Base-by-base conservation (phyloP, 2,797 vertebrate genomes). In the Parauchenoglanis ngamensis region DNA sequence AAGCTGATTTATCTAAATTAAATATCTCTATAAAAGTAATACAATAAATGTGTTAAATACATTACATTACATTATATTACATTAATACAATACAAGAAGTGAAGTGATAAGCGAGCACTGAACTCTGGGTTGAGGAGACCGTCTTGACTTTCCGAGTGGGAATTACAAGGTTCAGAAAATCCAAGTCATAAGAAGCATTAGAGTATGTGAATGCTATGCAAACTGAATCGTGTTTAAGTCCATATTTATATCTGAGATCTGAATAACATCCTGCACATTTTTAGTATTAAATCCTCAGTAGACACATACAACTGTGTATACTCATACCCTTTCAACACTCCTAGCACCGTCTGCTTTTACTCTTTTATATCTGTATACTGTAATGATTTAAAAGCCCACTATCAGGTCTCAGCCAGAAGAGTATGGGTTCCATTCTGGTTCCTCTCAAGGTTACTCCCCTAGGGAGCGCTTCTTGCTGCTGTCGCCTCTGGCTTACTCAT, bases 331-430 rank as follows among this genome's bases (percentile, higher is more conserved):
- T 35, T 70, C 21, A 46, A 25, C 70, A 46, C 70, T 46, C 10
- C 70, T 21, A 46, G 21, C 35, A 8, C 70, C 25, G 21, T 73
- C 40, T 73, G 40, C 40, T 23, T 73, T 23, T 7, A 68, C 17
- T 70, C n/a, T 70, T 73, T 73, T 23, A 73, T 3, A 73, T 35
- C n/a, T 73, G 8, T 44, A 25, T 46, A 46, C 67, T 35, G 67
- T 70, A 70, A 35, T 23, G 70, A 46, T 73, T 73, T 44, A 44
- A 25, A 44, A 72, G 40, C 68, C 68, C 35, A 72, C 68, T 72
- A 72, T 72, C 68, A 72, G 35, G 68, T 72, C 72, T 75, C 44
- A 75, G 23, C 44, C 72, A 75, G 72, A 49, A 75, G 72, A 25
- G 25, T 23, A 75, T n/a, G 44, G 21, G 11, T 75, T 49, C 23